Evolutionary conservation across 1,140 invertebrate species (phyloP).

Genomic region (Physella acuta): DNA sequence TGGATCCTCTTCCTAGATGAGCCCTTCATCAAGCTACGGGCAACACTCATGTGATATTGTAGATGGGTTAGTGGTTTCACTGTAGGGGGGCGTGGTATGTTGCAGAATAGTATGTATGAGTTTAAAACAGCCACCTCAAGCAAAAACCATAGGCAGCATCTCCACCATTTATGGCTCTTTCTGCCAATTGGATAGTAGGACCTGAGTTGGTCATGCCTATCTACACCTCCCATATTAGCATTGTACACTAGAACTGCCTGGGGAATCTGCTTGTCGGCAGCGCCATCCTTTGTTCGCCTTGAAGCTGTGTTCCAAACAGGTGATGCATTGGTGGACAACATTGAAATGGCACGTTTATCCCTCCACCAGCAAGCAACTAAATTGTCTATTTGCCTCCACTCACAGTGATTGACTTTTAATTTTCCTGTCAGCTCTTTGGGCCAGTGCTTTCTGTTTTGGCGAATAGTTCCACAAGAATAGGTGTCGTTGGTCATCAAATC

Average conservation of each 20-base stretch:
- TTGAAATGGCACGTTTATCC: constrained; percentile 9
- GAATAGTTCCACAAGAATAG: constrained; percentile 11
- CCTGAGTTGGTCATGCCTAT: constrained; percentile 1
- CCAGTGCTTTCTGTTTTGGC: constrained; percentile 11
- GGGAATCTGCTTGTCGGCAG: not conserved
- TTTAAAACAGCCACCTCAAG: constrained; percentile 1
- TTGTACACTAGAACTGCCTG: constrained; percentile 11
- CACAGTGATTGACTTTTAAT: not conserved
- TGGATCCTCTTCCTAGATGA: not conserved
- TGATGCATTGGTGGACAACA: constrained; percentile 19
- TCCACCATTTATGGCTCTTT: constrained; percentile 6
- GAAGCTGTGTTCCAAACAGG: not conserved
- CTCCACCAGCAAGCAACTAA: constrained; percentile 16
- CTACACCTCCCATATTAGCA: constrained; percentile 19
- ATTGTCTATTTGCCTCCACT: constrained; percentile 2
- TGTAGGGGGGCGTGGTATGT: not conserved
- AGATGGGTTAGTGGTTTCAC: not conserved
- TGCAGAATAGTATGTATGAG: not conserved
- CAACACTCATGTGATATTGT: not conserved
- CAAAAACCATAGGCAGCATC: constrained; percentile 16
- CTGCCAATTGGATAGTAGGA: constrained; percentile 19
- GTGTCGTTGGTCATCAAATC: constrained; percentile 10
- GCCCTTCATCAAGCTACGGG: constrained; percentile 1
- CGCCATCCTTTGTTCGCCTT: not conserved
- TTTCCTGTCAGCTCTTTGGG: constrained; percentile 2